Base-by-base conservation (phyloP, 2,888 invertebrate genomes). In the Caenorhabditis sp. region DNA sequence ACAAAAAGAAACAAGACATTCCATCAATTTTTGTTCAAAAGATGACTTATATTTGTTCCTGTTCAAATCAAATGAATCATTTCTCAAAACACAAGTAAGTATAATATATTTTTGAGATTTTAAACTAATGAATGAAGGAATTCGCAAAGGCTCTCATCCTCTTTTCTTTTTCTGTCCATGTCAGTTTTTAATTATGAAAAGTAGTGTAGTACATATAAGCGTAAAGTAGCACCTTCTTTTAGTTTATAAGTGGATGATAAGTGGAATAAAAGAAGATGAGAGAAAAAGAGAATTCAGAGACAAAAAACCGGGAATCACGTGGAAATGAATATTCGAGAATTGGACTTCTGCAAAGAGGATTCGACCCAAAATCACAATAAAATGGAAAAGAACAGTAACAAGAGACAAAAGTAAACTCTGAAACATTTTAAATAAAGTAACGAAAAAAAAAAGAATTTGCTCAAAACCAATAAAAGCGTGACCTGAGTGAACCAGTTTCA, bases 161-260 rank as follows among this genome's bases (percentile, higher is more conserved):
- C 43, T 43, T 43, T 43, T 43, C 43, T 65, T 64, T 27, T 53
- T 36, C 58, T 70, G 70, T 65, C 70, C 62, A 49, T 70, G 65
- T 63, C 54, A 66, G 62, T 61, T 70, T 70, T 65, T 66, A 70
- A 70, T 70, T 70, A 70, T 70, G 65, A 66, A 66, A 59, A 70
- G 38, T 36, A 38, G 26, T 57, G 26, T 25, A 21, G 26, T 26
- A 14, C 23, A 21, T 54, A 3, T 66, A 58, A 49, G 25, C 49
- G 21, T 21, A 38, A 26, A 17, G 52, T 43, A 31, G 50, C 52
- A 52, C 50, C 56, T 57, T 58, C 31, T 43, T 50, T 36, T 36
- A 69, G 61, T 64, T 65, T 70, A 70, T 61, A 61, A 65, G 61
- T 57, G 69, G 61, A 61, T 58, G 38, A 54, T 25, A 25, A 59